Evolutionary conservation across 1,140 invertebrate genomes (phyloP).

Genomic region (Campoletis sonorensis): DNA sequence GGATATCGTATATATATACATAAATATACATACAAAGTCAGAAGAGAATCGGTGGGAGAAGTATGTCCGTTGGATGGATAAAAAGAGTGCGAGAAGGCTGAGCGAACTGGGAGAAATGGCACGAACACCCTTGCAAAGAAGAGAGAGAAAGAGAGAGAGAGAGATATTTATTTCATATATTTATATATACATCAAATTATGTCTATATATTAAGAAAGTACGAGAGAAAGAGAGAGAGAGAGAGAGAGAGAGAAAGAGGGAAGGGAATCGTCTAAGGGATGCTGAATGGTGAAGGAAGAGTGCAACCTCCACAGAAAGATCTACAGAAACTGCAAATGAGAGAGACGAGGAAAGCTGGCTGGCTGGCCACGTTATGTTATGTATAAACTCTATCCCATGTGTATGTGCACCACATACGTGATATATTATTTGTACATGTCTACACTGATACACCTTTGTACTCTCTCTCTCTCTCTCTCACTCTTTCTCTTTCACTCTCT

Average conservation of each 20-base stretch:
- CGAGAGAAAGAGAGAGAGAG: conserved; percentile 48
- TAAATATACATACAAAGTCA: conserved; percentile 1
- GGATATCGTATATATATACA: not conserved
- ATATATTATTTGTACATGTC: not conserved
- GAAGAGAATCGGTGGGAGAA: conserved; percentile 44
- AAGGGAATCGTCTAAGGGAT: conserved; percentile 33
- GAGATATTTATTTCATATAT: not conserved
- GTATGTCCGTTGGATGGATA: not conserved
- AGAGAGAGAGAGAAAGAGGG: conserved; percentile 27
- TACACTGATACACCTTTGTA: conserved; percentile 34
- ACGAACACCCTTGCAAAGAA: not conserved
- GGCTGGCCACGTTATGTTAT: not conserved
- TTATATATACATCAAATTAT: not conserved
- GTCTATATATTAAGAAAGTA: not conserved
- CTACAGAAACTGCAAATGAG: conserved; percentile 44
- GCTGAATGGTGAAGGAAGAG: conserved; percentile 40
- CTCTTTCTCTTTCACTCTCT: no score
- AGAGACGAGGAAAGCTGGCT: conserved; percentile 25
- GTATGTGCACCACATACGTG: not conserved
- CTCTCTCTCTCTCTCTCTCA: conserved; percentile 28
- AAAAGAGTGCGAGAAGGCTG: conserved; percentile 10
- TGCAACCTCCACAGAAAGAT: conserved; percentile 40
- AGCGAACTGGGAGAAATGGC: conserved; percentile 26
- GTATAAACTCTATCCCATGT: not conserved
- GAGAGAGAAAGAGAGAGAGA: not conserved